These are phyloP conservation scores for Taeniopygia guttata DNA, from an alignment of 2,797 vertebrate genomes.

Conservation along the genomic window DNA sequence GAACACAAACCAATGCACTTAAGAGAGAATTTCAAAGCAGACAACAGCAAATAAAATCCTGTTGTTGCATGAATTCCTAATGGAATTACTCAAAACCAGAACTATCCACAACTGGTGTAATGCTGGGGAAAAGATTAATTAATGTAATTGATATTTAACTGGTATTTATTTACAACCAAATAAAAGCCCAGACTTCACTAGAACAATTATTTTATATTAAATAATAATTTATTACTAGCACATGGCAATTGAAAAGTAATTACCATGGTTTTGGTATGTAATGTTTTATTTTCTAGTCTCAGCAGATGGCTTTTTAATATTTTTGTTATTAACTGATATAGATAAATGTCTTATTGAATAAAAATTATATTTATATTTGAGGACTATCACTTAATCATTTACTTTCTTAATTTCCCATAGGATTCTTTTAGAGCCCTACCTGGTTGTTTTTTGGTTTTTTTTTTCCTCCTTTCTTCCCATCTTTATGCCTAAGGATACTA, in stretches of 20 bases:
- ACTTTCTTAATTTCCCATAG: neutral
- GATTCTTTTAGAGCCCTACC: neutral
- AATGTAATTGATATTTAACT: neutral
- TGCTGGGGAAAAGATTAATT: neutral
- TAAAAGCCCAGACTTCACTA: neutral
- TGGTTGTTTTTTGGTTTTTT: rapidly evolving
- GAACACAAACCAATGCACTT: neutral
- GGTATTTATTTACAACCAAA: neutral
- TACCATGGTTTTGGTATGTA: neutral
- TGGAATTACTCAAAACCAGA: neutral
- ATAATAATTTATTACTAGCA: slow-evolving; percentile 24
- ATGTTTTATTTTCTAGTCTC: neutral
- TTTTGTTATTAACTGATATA: slow-evolving; percentile 17
- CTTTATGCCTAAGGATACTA: neutral
- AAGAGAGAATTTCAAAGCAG: neutral
- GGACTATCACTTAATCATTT: neutral
- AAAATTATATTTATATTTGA: neutral
- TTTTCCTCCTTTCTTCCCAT: neutral
- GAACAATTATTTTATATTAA: slow-evolving; percentile 12
- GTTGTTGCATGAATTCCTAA: neutral
- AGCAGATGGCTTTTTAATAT: slow-evolving; percentile 28
- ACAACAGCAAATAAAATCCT: neutral
- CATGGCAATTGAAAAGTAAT: slow-evolving; percentile 23
- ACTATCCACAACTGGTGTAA: neutral
- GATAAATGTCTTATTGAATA: neutral